Percentiles rank a stretch among this genome's conserved stretches.
phyloP scores from a whole-genome alignment of 2,113 vertebrate species.

The Scatophagus argus region DNA sequence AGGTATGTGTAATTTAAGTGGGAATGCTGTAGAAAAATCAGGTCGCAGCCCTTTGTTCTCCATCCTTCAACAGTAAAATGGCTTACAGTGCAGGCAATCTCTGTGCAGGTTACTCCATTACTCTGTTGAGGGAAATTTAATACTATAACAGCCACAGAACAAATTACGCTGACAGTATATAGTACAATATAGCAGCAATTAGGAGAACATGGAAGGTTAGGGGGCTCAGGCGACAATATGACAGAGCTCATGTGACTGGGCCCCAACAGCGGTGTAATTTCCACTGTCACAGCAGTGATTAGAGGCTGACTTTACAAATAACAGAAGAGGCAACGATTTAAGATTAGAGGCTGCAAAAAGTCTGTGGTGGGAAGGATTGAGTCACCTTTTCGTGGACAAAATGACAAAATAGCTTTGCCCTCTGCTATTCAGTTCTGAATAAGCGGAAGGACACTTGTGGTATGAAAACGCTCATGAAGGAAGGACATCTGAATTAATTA shows the following conservation, averaged over 20 bases:
- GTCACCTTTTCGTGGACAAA: slow-evolving; percentile 52
- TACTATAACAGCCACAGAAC: slow-evolving; percentile 20
- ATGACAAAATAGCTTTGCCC: slow-evolving; percentile 28
- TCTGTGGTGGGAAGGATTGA: slow-evolving; percentile 53
- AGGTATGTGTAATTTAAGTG: neutral
- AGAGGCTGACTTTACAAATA: slow-evolving; percentile 52
- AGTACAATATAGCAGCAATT: slow-evolving; percentile 30
- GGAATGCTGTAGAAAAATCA: neutral
- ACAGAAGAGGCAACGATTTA: slow-evolving; percentile 37
- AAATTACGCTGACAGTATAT: slow-evolving; percentile 14
- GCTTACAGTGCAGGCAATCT: neutral
- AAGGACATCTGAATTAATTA: neutral
- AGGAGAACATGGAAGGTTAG: slow-evolving; percentile 3
- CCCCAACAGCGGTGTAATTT: slow-evolving; percentile 22
- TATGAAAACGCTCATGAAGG: neutral
- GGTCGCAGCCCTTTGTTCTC: neutral
- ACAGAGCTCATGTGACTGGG: slow-evolving; percentile 27
- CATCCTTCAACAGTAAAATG: slow-evolving; percentile 24
- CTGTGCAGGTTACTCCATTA: neutral
- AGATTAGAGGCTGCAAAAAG: slow-evolving; percentile 58
- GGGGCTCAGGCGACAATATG: slow-evolving; percentile 42
- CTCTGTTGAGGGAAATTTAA: slow-evolving; percentile 22
- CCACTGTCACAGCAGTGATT: slow-evolving; percentile 49
- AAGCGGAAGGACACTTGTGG: neutral
- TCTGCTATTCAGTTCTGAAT: neutral